These are phyloP conservation scores for Morinoia aosen DNA, from an alignment of 2,888 invertebrate genomes.

Conservation along the genomic window DNA sequence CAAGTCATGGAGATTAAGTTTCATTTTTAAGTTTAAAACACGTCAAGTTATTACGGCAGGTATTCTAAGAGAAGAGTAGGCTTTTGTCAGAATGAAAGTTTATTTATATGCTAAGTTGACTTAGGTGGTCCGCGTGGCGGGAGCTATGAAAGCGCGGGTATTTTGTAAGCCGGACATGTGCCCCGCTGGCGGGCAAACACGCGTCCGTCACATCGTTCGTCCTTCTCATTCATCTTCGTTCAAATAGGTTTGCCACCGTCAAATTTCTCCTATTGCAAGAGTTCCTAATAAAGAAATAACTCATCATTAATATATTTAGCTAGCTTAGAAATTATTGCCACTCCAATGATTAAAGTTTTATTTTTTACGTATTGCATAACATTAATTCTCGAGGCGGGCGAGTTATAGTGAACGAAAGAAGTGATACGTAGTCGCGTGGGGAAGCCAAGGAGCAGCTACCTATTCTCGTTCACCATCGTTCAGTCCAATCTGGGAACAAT, in stretches of 20 bases:
- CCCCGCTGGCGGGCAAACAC: conserved; percentile 51
- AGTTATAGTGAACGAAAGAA: conserved; percentile 21
- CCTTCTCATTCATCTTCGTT: conserved; percentile 12
- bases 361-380: background rate
- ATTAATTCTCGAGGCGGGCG: background rate
- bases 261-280: background rate
- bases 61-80: background rate
- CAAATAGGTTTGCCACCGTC: background rate
- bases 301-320: background rate
- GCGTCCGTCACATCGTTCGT: conserved; percentile 39
- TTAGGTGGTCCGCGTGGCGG: background rate
- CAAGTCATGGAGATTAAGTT: background rate
- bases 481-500: conserved; percentile 3
- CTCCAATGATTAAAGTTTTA: background rate
- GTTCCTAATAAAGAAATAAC: background rate
- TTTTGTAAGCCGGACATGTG: conserved; percentile 43
- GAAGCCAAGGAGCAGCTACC: conserved; percentile 14
- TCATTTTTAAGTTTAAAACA: background rate
- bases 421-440: background rate
- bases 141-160: conserved; percentile 1
- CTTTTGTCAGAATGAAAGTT: background rate
- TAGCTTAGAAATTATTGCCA: background rate
- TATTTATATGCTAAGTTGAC: background rate
- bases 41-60: background rate
- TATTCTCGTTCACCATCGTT: background rate